phyloP scores from a whole-genome alignment of 2,797 vertebrate genomes.

The Balearica regulorum region DNA sequence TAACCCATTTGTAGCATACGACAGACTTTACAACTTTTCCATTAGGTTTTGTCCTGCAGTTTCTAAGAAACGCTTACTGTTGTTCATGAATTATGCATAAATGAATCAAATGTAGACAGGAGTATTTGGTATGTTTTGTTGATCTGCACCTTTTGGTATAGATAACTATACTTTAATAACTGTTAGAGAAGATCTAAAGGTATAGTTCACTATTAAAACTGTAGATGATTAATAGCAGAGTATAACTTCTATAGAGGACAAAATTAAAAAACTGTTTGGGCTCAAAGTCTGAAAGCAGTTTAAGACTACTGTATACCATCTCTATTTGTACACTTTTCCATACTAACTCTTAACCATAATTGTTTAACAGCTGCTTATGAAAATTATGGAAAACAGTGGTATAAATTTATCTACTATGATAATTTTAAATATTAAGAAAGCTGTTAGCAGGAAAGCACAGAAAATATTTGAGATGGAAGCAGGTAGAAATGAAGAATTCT shows the following conservation, averaged over 20 bases:
- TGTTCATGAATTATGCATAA: neutral
- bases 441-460: neutral
- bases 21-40: neutral
- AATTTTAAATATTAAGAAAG: neutral
- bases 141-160: neutral
- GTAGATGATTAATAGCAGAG: neutral
- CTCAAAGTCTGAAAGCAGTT: neutral
- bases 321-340: neutral
- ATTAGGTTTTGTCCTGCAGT: neutral
- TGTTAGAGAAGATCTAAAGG: neutral
- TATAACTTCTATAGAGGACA: neutral
- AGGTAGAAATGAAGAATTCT: neutral
- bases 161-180: neutral
- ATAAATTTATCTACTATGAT: neutral
- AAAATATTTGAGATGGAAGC: neutral
- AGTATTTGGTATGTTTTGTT: neutral
- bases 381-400: neutral
- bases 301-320: neutral
- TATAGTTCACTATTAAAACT: neutral
- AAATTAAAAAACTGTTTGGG: neutral
- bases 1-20: neutral
- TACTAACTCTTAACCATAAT: neutral
- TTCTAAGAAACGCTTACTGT: neutral
- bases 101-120: neutral
- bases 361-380: neutral